Conservation (phyloP, 2,113 vertebrate genomes). For the Aramus guarauna region DNA sequence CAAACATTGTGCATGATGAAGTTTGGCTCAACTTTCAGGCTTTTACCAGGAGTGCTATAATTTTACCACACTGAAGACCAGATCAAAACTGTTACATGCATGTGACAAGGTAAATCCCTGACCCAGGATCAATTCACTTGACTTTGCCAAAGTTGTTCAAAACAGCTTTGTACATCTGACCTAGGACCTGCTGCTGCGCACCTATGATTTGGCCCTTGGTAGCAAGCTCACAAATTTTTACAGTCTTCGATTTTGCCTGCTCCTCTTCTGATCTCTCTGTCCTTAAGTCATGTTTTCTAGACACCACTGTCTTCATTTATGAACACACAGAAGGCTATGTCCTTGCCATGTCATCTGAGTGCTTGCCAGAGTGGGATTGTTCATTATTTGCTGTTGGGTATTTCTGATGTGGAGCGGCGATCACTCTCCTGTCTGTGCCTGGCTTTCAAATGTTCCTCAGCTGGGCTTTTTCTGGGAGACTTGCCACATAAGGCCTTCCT, state of each 20-base stretch:
- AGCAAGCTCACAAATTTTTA: background rate
- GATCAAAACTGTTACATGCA: background rate
- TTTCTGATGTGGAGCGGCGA: background rate
- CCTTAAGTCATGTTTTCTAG: background rate
- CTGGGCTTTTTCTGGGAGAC: background rate
- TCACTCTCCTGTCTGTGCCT: background rate
- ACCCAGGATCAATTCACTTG: background rate
- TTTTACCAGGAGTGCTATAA: background rate
- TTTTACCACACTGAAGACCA: background rate
- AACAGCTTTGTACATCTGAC: background rate
- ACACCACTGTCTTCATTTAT: background rate
- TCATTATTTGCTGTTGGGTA: background rate
- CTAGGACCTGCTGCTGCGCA: background rate
- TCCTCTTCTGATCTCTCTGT: background rate
- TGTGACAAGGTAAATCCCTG: background rate
- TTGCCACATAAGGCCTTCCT: background rate
- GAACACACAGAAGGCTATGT: background rate
- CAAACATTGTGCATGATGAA: background rate
- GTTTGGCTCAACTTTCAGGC: background rate
- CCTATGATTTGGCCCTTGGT: accelerated
- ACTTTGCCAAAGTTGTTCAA: background rate
- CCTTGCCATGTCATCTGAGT: background rate
- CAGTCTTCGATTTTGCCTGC: background rate
- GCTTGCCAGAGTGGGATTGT: background rate
- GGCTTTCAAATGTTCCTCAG: background rate